Conservation (phyloP, 2,888 invertebrate genomes). For the Lamellibrachia satsuma region DNA sequence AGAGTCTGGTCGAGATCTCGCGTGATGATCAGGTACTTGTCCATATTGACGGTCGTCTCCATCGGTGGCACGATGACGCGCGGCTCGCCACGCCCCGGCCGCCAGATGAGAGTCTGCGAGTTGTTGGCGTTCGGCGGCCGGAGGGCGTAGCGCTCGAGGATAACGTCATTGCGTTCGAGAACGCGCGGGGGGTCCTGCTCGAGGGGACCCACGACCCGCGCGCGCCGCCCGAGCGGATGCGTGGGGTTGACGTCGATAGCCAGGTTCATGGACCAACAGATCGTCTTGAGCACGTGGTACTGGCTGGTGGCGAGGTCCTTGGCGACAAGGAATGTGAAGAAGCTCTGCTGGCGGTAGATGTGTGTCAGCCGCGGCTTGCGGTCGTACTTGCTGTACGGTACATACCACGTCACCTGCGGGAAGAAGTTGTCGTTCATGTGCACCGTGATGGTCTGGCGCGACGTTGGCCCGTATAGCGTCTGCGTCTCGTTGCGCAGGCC, state of each 20-base stretch:
- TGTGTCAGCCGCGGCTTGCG: constrained; percentile 60
- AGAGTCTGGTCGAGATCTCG: constrained; percentile 20
- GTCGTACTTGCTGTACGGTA: constrained; percentile 60
- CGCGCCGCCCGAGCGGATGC: constrained; percentile 58
- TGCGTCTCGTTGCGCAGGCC: constrained; percentile 55
- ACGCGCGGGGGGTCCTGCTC: constrained; percentile 40
- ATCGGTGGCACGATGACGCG: constrained; percentile 60
- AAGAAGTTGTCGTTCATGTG: constrained; percentile 66
- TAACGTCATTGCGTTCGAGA: constrained; percentile 27
- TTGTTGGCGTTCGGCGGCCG: constrained; percentile 63
- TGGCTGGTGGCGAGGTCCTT: constrained; percentile 60
- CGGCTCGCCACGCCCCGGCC: constrained; percentile 54
- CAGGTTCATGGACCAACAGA: constrained; percentile 60
- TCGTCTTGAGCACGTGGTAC: constrained; percentile 60
- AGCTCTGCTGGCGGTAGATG: constrained; percentile 63
- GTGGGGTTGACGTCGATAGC: constrained; percentile 61
- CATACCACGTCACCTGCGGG: constrained; percentile 63
- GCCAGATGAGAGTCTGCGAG: constrained; percentile 64
- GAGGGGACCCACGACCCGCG: constrained; percentile 44
- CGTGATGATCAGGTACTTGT: constrained; percentile 35
- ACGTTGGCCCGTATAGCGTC: constrained; percentile 59
- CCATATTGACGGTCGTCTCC: constrained; percentile 42
- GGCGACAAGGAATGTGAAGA: constrained; percentile 64
- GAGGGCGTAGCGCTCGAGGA: constrained; percentile 48
- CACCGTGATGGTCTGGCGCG: constrained; percentile 56